Evolutionary conservation across 2,888 invertebrate genomes (phyloP).

Genomic region (Volucella bombylans): DNA sequence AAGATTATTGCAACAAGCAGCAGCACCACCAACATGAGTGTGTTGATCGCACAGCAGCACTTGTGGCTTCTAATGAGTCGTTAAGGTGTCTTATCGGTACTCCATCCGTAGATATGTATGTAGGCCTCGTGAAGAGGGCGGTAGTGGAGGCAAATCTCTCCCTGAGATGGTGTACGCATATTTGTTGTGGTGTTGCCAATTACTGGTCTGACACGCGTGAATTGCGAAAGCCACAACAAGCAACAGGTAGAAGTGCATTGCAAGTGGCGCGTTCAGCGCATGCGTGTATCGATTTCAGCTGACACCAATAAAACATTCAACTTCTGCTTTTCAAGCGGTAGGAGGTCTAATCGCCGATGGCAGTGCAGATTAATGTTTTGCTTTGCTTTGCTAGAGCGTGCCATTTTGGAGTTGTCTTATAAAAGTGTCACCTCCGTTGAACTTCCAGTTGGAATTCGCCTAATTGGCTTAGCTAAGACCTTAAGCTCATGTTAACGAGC

Average conservation of each 20-base stretch:
- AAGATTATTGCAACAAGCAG: conserved; percentile 10
- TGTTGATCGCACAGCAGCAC: conserved; percentile 45
- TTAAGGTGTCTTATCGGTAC: conserved; percentile 66
- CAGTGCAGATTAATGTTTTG: conserved; percentile 47
- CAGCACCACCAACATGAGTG: conserved; percentile 27
- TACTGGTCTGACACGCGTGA: conserved; percentile 53
- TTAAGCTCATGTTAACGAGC: neutral
- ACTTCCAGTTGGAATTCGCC: conserved; percentile 55
- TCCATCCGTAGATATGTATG: conserved; percentile 33
- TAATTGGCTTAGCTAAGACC: conserved; percentile 45
- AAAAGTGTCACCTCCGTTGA: conserved; percentile 62
- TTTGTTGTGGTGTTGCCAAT: conserved; percentile 61
- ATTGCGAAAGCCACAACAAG: conserved; percentile 49
- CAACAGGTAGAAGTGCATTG: neutral
- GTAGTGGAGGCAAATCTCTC: neutral
- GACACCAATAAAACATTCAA: conserved; percentile 48
- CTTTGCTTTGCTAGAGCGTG: conserved; percentile 41
- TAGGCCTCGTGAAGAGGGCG: conserved; percentile 23
- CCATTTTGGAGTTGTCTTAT: conserved; percentile 57
- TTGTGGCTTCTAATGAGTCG: conserved; percentile 61
- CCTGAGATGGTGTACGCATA: conserved; percentile 30
- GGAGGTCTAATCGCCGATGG: conserved; percentile 64
- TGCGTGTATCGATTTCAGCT: conserved; percentile 35
- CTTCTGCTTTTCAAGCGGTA: conserved; percentile 60
- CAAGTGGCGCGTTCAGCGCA: conserved; percentile 4